These are phyloP conservation scores for Goniozus legneri DNA, from an alignment of 1,140 invertebrate species.

Conservation along the genomic window DNA sequence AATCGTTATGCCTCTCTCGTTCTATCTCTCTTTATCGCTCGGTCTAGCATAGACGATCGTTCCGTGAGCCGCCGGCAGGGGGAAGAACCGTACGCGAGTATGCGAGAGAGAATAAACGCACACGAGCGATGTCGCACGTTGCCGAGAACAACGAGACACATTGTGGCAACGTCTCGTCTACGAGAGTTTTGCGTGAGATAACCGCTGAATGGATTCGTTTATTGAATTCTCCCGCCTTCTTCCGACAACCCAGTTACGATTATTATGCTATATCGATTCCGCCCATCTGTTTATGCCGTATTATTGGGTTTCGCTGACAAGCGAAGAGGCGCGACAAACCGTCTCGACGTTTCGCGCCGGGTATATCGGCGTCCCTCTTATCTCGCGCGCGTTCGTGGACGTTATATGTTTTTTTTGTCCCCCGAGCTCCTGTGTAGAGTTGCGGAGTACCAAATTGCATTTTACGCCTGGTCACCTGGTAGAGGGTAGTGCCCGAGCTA, in stretches of 20 bases:
- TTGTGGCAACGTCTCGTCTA: constrained; percentile 24
- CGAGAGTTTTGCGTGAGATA: constrained; percentile 43
- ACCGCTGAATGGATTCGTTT: constrained; percentile 44
- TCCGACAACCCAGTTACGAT: background rate
- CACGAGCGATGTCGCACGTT: constrained; percentile 3
- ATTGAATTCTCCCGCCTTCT: constrained; percentile 29
- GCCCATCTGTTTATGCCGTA: background rate
- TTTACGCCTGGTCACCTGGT: too few species aligned
- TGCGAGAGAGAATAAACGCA: constrained; percentile 15
- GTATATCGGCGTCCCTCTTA: background rate
- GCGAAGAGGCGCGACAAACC: background rate
- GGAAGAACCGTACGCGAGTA: background rate
- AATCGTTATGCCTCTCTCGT: too few species aligned
- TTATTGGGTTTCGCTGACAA: background rate
- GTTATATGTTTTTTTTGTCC: too few species aligned
- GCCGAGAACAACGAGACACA: background rate
- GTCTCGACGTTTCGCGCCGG: background rate
- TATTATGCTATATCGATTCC: background rate
- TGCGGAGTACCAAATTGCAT: too few species aligned
- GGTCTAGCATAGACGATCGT: background rate
- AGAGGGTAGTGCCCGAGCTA: too few species aligned
- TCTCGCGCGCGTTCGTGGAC: background rate
- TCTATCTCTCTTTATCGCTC: too few species aligned
- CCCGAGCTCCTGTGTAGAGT: too few species aligned
- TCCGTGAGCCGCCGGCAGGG: background rate